These are phyloP conservation scores for Volucella inflata DNA, from an alignment of 2,888 invertebrate genomes.

Conservation along the genomic window DNA sequence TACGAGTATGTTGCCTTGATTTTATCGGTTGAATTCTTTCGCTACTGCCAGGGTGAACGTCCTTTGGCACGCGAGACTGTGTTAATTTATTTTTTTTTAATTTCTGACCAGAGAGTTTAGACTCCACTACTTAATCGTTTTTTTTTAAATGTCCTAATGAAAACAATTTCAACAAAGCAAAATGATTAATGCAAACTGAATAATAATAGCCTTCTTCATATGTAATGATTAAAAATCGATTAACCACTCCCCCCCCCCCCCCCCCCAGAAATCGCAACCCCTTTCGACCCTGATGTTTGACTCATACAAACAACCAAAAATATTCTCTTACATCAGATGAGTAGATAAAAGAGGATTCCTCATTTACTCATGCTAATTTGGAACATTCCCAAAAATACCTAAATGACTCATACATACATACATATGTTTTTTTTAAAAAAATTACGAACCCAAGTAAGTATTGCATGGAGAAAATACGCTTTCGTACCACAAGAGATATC, in stretches of 20 bases:
- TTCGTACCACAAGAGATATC: slow-evolving; percentile 45
- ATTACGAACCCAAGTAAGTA: neutral
- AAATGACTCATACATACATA: slow-evolving; percentile 56
- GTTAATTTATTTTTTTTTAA: no score
- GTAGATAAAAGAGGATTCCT: slow-evolving; percentile 55
- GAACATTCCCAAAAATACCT: slow-evolving; percentile 56
- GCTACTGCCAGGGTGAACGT: no score
- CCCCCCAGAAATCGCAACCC: slow-evolving; percentile 10
- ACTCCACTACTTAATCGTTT: no score
- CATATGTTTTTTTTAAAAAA: neutral
- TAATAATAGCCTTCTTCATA: slow-evolving; percentile 15
- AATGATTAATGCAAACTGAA: no score
- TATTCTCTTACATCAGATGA: neutral
- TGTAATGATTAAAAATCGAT: slow-evolving; percentile 33
- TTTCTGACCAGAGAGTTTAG: no score
- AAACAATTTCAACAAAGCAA: no score
- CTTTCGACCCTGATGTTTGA: neutral
- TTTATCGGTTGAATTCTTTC: no score
- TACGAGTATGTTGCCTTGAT: no score
- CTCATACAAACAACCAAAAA: no score
- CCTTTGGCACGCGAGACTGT: no score
- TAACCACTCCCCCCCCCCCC: slow-evolving; percentile 19
- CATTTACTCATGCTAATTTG: slow-evolving; percentile 62
- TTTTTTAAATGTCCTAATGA: no score
- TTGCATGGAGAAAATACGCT: neutral